Conservation (phyloP, 2,797 vertebrate genomes). For the Phrynocephalus forsythii region DNA sequence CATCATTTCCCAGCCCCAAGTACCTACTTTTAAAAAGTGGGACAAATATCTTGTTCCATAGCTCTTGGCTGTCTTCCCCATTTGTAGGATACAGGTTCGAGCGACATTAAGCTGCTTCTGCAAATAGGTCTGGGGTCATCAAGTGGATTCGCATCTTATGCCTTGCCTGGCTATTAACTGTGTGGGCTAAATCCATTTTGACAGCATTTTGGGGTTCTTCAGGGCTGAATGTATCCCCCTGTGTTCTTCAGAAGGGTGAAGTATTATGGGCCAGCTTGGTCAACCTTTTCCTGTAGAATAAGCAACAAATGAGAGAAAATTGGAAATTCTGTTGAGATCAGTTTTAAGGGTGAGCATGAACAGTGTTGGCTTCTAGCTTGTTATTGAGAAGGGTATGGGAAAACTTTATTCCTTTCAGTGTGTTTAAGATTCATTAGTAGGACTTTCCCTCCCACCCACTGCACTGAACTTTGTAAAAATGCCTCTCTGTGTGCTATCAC, state of each 20-base stretch:
- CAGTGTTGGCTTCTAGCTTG: too few species aligned
- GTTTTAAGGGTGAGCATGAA: not conserved
- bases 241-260: not conserved
- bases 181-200: slow-evolving; percentile 26
- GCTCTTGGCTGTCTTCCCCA: not conserved
- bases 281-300: not conserved
- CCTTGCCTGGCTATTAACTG: not conserved
- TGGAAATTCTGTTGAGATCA: too few species aligned
- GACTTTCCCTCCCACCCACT: not conserved
- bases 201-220: slow-evolving; percentile 8
- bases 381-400: not conserved
- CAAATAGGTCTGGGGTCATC: slow-evolving; percentile 13
- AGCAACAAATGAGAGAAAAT: not conserved
- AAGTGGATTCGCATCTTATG: slow-evolving; percentile 4
- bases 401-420: not conserved
- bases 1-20: not conserved
- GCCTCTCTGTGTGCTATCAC: not conserved
- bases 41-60: slow-evolving; percentile 11
- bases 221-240: not conserved
- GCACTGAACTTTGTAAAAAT: not conserved
- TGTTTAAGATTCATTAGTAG: not conserved
- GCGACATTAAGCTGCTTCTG: not conserved
- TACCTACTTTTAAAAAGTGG: too few species aligned
- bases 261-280: too few species aligned
- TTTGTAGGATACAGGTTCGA: slow-evolving; percentile 27